A percentile compares a stretch with the other conserved stretches of the same genome.
Evolutionary conservation across 1,140 invertebrate species (phyloP).

Genomic region (Lucilia sericata): DNA sequence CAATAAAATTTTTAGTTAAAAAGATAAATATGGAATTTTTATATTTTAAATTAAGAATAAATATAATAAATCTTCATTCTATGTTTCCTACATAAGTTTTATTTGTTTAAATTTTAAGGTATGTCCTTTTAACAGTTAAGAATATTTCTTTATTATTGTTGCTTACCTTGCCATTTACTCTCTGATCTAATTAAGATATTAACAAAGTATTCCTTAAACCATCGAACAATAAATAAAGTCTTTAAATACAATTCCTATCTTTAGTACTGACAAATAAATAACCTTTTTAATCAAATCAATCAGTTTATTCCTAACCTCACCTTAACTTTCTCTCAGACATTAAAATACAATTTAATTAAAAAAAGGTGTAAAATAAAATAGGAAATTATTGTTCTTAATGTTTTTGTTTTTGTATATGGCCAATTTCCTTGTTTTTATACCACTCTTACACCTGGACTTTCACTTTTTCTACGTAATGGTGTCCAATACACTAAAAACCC

Average conservation of each 20-base stretch:
- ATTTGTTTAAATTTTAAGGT: no score
- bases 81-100: no score
- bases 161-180: background rate
- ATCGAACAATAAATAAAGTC: no score
- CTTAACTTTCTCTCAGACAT: background rate
- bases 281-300: slow-evolving; percentile 36
- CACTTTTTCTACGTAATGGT: slow-evolving; percentile 15
- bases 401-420: background rate
- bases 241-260: background rate
- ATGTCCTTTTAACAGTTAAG: background rate
- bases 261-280: background rate
- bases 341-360: slow-evolving; percentile 15
- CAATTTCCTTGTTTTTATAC: slow-evolving; percentile 11
- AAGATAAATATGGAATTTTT: no score
- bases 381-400: background rate
- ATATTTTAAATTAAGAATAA: no score
- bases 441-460: slow-evolving; percentile 28
- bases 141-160: background rate
- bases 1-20: slow-evolving; percentile 5
- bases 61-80: no score
- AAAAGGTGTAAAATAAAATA: slow-evolving; percentile 32
- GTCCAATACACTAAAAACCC: background rate
- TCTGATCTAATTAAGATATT: slow-evolving; percentile 6
- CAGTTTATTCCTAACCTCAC: background rate
- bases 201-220: background rate